A percentile compares a stretch with the other conserved stretches of the same genome.
phyloP scores from a whole-genome alignment of 2,888 invertebrate genomes.

The Trachelus iudaicus region DNA sequence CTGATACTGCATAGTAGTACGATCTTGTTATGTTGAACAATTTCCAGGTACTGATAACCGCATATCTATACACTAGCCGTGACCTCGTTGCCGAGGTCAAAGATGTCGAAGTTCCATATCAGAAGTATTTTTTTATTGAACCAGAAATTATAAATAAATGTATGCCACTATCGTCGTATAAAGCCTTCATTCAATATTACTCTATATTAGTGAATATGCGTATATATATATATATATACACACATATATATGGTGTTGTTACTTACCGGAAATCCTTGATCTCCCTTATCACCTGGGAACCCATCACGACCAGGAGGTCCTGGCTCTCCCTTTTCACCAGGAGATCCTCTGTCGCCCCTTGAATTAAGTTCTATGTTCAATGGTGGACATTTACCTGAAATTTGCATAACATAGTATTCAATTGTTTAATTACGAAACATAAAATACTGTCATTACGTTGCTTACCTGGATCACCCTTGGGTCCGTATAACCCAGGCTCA shows the following conservation, averaged over 20 bases:
- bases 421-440: neutral
- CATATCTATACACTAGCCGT: neutral
- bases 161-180: neutral
- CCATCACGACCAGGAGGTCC: conserved; percentile 70
- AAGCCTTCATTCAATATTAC: neutral
- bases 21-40: neutral
- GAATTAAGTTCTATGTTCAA: conserved; percentile 63
- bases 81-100: neutral
- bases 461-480: conserved; percentile 70
- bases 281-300: conserved; percentile 71
- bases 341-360: conserved; percentile 73
- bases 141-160: neutral
- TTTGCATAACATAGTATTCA: neutral
- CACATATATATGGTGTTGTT: neutral
- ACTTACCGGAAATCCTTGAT: conserved; percentile 70
- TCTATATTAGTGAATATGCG: no score
- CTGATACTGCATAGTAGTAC: neutral
- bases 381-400: conserved; percentile 71
- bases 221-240: neutral
- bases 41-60: neutral
- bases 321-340: conserved; percentile 74
- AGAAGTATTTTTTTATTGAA: neutral
- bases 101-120: neutral
- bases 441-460: neutral
- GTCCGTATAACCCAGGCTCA: conserved; percentile 72